Evolutionary conservation across 2,113 vertebrate genomes (phyloP).

Genomic region (Sula dactylatra): DNA sequence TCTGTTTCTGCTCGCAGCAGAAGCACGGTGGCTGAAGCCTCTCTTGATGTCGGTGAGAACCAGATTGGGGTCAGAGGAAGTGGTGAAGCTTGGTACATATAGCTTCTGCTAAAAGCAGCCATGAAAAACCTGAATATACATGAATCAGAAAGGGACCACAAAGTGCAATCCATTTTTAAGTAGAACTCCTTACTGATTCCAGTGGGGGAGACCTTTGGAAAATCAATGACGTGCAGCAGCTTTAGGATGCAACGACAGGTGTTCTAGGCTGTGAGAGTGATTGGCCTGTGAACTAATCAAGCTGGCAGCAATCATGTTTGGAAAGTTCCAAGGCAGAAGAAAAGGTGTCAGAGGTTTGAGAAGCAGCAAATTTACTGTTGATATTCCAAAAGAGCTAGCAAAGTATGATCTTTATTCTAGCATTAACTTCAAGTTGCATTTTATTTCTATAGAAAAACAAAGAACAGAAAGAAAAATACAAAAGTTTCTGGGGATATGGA

Average conservation of each 20-base stretch:
- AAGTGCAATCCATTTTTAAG: conserved; percentile 25
- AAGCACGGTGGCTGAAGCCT: background rate
- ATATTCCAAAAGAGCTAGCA: background rate
- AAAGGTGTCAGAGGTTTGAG: background rate
- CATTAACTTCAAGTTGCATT: background rate
- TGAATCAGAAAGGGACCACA: background rate
- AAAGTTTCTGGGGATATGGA: background rate
- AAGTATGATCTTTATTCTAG: background rate
- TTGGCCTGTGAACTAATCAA: background rate
- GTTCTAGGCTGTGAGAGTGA: background rate
- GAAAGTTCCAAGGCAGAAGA: background rate
- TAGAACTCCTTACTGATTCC: conserved; percentile 44
- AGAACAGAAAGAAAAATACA: background rate
- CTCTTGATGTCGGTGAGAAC: background rate
- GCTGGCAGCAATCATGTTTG: background rate
- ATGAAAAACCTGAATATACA: background rate
- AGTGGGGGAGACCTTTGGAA: conserved; percentile 8
- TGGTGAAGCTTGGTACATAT: background rate
- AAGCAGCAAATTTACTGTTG: background rate
- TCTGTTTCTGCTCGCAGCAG: rapidly evolving
- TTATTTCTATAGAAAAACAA: background rate
- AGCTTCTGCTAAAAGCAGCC: background rate
- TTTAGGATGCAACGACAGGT: background rate
- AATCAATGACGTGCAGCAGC: conserved; percentile 22
- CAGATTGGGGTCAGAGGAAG: background rate